Percentiles rank a stretch among this genome's conserved stretches.
Conservation (phyloP, 2,888 invertebrate genomes). For the Polia nebulosa region DNA sequence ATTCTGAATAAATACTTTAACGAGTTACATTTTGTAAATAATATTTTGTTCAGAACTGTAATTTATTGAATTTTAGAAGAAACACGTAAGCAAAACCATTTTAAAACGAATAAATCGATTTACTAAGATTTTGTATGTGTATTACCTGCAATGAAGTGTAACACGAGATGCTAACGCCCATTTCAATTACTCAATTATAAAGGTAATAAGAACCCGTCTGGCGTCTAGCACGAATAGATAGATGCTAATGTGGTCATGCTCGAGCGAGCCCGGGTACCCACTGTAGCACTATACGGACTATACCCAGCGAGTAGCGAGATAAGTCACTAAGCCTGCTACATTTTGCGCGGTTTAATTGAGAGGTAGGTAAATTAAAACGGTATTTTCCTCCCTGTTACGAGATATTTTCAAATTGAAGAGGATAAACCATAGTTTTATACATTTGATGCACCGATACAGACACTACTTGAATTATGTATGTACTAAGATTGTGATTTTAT, state of each 20-base stretch:
- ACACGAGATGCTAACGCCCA: conserved; percentile 58
- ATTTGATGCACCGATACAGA: conserved; percentile 16
- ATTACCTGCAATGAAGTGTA: conserved; percentile 41
- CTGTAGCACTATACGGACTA: too few species aligned
- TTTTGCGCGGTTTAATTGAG: conserved; percentile 50
- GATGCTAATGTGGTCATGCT: conserved; percentile 75
- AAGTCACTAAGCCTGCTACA: conserved; percentile 57
- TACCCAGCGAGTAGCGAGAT: conserved; percentile 44
- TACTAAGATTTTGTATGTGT: conserved; percentile 17
- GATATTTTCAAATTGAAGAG: conserved; percentile 47
- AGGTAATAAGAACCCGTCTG: conserved; percentile 69
- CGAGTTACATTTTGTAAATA: background rate
- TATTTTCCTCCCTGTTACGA: conserved; percentile 50
- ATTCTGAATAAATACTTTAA: conserved; percentile 15
- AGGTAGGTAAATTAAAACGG: conserved; percentile 44
- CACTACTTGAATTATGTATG: conserved; percentile 1
- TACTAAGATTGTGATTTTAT: background rate
- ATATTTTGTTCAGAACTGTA: background rate
- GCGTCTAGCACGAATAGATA: conserved; percentile 71
- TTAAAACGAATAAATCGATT: background rate
- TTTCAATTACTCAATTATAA: conserved; percentile 72
- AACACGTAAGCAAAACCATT: background rate
- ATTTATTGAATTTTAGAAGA: background rate
- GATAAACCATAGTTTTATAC: conserved; percentile 41
- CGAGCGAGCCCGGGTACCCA: conserved; percentile 67